Conservation (phyloP, 1,140 invertebrate genomes). For the Papilio aristodemus region DNA sequence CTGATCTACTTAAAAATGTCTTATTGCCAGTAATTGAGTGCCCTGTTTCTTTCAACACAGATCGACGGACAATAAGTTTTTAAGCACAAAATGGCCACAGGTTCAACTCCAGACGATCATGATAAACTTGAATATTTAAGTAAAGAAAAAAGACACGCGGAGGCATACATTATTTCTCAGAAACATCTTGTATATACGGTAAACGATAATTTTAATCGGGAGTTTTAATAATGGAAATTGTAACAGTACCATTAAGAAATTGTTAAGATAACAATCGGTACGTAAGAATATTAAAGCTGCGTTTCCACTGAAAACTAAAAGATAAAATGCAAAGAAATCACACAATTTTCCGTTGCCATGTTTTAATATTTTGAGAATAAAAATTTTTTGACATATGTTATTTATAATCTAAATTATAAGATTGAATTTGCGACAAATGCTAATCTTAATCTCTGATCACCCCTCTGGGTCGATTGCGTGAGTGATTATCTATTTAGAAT, state of each 20-base stretch:
- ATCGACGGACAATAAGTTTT: not conserved
- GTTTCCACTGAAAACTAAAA: no score
- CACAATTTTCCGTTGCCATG: no score
- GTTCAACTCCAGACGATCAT: not conserved
- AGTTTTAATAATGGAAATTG: not conserved
- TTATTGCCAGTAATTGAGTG: constrained; percentile 3
- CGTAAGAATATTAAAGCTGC: no score
- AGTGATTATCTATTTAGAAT: no score
- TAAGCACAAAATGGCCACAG: not conserved
- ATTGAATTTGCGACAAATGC: no score
- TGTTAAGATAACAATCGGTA: not conserved
- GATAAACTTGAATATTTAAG: not conserved
- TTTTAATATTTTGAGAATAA: no score
- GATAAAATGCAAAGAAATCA: no score
- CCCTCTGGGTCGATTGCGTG: no score
- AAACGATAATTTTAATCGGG: not conserved
- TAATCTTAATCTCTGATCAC: no score
- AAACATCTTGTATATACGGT: not conserved
- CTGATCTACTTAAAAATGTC: constrained; percentile 1
- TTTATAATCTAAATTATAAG: no score
- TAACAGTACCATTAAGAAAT: not conserved
- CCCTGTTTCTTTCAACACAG: not conserved
- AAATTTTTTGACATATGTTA: no score
- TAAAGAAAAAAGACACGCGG: not conserved
- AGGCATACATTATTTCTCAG: not conserved